Percentiles rank a stretch among this genome's conserved stretches.
phyloP scores from a whole-genome alignment of 2,113 vertebrate genomes.

The Haemorhous mexicanus region DNA sequence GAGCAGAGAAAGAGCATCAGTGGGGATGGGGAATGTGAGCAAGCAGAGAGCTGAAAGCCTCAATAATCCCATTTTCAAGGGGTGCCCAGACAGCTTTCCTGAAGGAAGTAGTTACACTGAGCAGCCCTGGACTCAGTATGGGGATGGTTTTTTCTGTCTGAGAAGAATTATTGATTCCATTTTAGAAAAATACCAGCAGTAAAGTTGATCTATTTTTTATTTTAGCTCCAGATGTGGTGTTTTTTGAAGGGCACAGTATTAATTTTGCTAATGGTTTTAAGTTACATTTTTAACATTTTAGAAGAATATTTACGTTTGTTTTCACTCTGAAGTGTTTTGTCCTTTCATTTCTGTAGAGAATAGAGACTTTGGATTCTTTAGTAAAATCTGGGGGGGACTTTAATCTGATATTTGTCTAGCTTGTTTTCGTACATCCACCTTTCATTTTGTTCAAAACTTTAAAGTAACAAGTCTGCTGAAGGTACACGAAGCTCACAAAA shows the following conservation, averaged over 20 bases:
- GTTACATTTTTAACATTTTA: neutral
- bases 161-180: neutral
- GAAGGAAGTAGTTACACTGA: too few species aligned
- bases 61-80: neutral
- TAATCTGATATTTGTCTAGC: neutral
- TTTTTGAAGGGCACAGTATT: neutral
- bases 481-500: neutral
- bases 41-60: neutral
- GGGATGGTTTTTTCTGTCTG: neutral
- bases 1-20: neutral
- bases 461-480: neutral
- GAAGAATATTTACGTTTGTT: neutral
- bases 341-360: slow-evolving; percentile 1
- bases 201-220: neutral
- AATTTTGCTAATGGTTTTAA: neutral
- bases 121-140: neutral
- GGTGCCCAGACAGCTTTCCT: neutral
- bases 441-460: neutral
- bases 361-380: neutral
- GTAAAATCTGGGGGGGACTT: neutral
- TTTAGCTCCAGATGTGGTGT: neutral
- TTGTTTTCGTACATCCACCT: neutral
- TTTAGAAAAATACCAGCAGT: neutral
- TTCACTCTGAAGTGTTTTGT: neutral
- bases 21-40: rapidly evolving